Evolutionary conservation across 2,888 invertebrate species (phyloP), one percentile per base, ranked within the genome.

Genomic region (Lithophane leautieri): DNA sequence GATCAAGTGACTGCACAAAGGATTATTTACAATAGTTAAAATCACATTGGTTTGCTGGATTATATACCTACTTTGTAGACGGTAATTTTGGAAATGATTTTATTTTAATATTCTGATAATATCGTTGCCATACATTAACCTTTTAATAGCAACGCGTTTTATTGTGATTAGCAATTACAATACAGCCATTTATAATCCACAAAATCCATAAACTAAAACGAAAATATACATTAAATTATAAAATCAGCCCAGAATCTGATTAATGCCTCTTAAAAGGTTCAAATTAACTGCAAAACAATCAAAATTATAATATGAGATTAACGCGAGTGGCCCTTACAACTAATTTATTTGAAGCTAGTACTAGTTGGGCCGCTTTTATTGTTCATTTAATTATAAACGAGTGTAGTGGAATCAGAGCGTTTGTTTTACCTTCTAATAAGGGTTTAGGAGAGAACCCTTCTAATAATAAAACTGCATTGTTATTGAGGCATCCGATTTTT

Each of bases 231-330:
- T 50, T 70, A 54, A 42, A 81, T 44, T 69, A 73, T 70, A 52
- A 73, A 81, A 73, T 73, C 47, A 83, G 81, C 52, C n/a, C n/a
- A 65, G 25, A 83, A 79, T 75, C 65, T 79, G 67, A 70, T 62
- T 58, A 73, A 68, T 65, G 44, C 44, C 54, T 34, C 61, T 22
- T 83, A 80, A 83, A 82, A 72, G 81, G 69, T 78, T 62, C 50
- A 81, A 68, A 75, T 75, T 65, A 82, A 82, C 67, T 73, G 76
- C 66, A 62, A 79, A 79, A 84, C 71, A 79, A 82, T 82, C 67
- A 79, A 84, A 84, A 73, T 82, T 73, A 84, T 76, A 56, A 40
- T 79, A 83, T 72, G 75, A 82, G 83, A 81, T 85, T 81, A 84
- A 71, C 75, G 62, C 50, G 66, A 73, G 68, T 72, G 66, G 71